Evolutionary conservation across 2,888 invertebrate genomes (phyloP).

Genomic region (Hypena proboscidalis): DNA sequence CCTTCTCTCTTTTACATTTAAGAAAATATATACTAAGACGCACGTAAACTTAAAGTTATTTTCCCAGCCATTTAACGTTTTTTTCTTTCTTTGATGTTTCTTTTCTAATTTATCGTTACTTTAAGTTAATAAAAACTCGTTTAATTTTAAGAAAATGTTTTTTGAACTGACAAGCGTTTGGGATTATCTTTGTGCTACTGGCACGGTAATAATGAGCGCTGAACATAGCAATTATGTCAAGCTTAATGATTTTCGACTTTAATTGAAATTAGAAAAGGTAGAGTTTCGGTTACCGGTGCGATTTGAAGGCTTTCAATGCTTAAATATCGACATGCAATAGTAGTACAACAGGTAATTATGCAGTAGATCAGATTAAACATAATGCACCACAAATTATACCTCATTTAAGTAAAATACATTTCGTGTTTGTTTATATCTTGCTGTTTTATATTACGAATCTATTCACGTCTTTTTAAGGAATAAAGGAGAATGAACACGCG

Average conservation of each 20-base stretch:
- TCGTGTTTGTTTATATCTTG: no score
- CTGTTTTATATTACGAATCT: no score
- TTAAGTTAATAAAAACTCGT: no score
- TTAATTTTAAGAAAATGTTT: background rate
- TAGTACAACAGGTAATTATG: constrained; percentile 22
- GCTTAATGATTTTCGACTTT: constrained; percentile 22
- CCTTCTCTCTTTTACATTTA: no score
- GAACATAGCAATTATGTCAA: constrained; percentile 14
- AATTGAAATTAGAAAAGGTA: constrained; percentile 15
- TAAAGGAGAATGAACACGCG: no score
- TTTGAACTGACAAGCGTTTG: constrained; percentile 21
- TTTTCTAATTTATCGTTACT: no score
- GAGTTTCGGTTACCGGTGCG: constrained; percentile 8
- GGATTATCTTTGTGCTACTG: constrained; percentile 29
- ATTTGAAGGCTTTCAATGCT: constrained; percentile 6
- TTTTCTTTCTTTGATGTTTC: no score
- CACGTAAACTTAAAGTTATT: no score
- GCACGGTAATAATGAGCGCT: constrained; percentile 27
- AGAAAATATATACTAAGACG: no score
- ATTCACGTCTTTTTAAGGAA: no score
- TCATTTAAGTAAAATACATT: background rate
- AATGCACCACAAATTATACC: background rate
- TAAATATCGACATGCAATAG: constrained; percentile 14
- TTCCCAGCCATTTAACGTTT: no score
- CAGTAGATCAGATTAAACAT: constrained; percentile 4